phyloP scores from a whole-genome alignment of 2,113 vertebrate genomes.

The Silurus meridionalis region DNA sequence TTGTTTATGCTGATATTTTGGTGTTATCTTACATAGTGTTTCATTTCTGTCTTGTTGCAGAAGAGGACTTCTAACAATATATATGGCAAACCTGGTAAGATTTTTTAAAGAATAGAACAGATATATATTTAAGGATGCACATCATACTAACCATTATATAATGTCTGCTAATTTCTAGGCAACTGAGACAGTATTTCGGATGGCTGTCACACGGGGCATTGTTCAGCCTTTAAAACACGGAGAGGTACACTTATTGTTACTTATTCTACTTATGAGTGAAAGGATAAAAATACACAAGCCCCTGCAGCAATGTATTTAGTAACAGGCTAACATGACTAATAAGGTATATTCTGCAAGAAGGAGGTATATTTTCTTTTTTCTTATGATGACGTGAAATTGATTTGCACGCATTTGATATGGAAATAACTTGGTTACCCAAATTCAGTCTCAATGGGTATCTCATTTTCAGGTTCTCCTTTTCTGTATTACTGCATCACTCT shows the following conservation, averaged over 20 bases:
- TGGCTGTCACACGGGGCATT: constrained; percentile 74
- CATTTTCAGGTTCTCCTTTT: constrained; percentile 72
- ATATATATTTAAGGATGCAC: not conserved
- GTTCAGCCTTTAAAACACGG: constrained; percentile 73
- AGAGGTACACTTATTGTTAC: constrained; percentile 62
- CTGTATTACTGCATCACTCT: constrained; percentile 74
- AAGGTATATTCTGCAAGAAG: not conserved
- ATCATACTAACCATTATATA: not conserved
- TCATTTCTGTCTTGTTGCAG: constrained; percentile 64
- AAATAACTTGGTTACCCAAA: not conserved
- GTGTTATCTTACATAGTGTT: not conserved
- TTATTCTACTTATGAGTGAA: not conserved
- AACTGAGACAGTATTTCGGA: constrained; percentile 76
- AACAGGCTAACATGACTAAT: not conserved
- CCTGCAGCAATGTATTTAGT: not conserved
- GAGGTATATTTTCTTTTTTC: not conserved
- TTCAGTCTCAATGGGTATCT: not conserved
- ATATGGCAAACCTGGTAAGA: constrained; percentile 98
- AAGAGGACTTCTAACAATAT: constrained; percentile 98
- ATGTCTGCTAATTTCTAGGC: constrained; percentile 62
- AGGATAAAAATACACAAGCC: not conserved
- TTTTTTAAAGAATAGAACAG: not conserved
- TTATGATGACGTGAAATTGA: not conserved
- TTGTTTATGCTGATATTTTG: not conserved
- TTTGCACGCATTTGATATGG: not conserved